Evolutionary conservation across 2,113 vertebrate species (phyloP), one percentile per base, ranked within the genome.

Genomic region (Hepsetus odoe): DNA sequence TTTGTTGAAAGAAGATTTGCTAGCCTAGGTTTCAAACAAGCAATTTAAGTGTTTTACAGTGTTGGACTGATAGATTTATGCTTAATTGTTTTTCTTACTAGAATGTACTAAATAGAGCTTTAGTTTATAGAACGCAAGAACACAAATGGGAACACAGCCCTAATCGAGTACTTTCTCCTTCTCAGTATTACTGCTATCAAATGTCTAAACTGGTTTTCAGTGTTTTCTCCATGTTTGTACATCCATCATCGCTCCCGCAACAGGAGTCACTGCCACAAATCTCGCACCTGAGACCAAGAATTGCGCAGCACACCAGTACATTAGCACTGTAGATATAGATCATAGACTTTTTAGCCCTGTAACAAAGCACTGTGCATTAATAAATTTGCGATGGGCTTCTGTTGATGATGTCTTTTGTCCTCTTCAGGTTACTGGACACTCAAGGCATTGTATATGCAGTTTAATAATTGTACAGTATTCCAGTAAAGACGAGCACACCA

Each of bases 321-420:
- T 64, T 20, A 32, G 32, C 28, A 65, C 32, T 65, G 33, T 22
- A 65, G 32, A 38, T 65, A 22, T 65, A 33, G 18, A 65, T 65
- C 35, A 65, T 65, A 65, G 61, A 65, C 26, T 38, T 59, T 38
- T 65, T 65, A 65, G 61, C 22, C 61, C 20, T 11, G 38, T 20
- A 65, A 65, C 18, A n/a, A 65, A 35, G 61, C 33, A 65, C 61
- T 65, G 61, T 65, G 61, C 33, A 65, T 65, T 38, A 32, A 38
- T 38, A 35, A 20, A 38, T 35, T 8, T 38, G 61, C 32, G 33
- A 65, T 20, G 32, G n/a, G 61, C 38, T 65, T 65, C 61, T 38
- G 12, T 38, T 9, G 18, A 32, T 38, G 32, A 33, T 65, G 24
- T 65, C 33, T 38, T 38, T n/a, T 65, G 61, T 65, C 33, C 24